These are phyloP conservation scores for Chloroclystis v-ata DNA, from an alignment of 2,888 invertebrate genomes.

Conservation along the genomic window DNA sequence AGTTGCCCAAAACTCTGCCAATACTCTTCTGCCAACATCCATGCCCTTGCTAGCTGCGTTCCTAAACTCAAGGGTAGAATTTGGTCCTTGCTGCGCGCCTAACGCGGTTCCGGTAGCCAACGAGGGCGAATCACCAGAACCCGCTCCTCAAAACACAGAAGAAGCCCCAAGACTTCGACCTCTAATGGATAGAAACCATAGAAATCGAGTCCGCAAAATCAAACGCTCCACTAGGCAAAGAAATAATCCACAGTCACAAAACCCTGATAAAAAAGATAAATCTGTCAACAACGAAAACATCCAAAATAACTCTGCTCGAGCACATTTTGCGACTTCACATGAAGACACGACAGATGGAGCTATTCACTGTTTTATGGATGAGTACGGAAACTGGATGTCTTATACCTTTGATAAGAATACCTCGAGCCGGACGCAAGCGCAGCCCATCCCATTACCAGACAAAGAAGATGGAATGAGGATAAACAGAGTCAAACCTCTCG, in stretches of 20 bases:
- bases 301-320: constrained; percentile 47
- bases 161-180: constrained; percentile 62
- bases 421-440: constrained; percentile 69
- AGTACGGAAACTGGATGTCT: constrained; percentile 91
- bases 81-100: constrained; percentile 65
- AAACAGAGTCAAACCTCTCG: constrained; percentile 51
- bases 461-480: constrained; percentile 51
- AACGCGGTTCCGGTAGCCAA: constrained; percentile 36
- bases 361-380: constrained; percentile 91
- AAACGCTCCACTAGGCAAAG: constrained; percentile 76
- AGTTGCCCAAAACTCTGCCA: constrained; percentile 81
- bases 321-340: constrained; percentile 87
- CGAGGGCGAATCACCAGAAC: constrained; percentile 48
- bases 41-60: constrained; percentile 81
- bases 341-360: constrained; percentile 91
- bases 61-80: constrained; percentile 79
- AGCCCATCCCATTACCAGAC: constrained; percentile 56
- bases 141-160: constrained; percentile 46
- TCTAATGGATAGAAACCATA: constrained; percentile 70
- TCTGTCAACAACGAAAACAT: constrained; percentile 45
- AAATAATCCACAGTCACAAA: constrained; percentile 56
- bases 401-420: constrained; percentile 89
- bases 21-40: constrained; percentile 80
- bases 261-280: constrained; percentile 57
- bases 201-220: constrained; percentile 74